Evolutionary conservation across 2,888 invertebrate genomes (phyloP), one percentile per base, ranked within the genome.

Genomic region (Drosophila sordidula): DNA sequence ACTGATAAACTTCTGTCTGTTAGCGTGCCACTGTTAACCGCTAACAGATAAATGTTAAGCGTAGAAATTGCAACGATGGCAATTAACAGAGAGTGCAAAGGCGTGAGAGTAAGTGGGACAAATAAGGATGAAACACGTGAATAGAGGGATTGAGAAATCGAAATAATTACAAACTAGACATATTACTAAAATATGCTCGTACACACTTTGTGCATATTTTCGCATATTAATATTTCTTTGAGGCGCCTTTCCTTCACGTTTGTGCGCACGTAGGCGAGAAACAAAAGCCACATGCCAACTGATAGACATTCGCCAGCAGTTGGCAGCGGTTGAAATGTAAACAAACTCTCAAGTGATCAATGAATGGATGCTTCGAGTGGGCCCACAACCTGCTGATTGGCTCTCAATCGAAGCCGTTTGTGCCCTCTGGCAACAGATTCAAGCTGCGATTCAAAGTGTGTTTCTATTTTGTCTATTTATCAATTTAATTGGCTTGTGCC

Each of bases 251-350:
- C 54, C 49, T 39, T 44, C 46, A 36, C 49, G 36, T 32, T 32
- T 61, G 54, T 42, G 34, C 49, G 62, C 56, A 45, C 41, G 58
- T 54, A 26, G 63, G 63, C 62, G 63, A 46, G 34, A 56, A 44
- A 71, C 72, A 75, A 61, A 61, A 70, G 71, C 76, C 67, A 75
- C 47, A 71, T 75, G 75, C 26, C 58, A 71, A 63, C 52, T 68
- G 63, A 68, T 50, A 56, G 77, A 76, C 55, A 58, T 49, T 76
- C 46, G 55, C 55, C 62, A 76, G 32, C 76, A 54, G 56, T 32
- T n/a, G 9, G 47, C 38, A 26, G 32, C 51, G 36, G 56, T 51
- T 58, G 47, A 72, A 63, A 64, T 76, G 75, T 76, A 76, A 75
- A 75, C 75, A 75, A 75, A 76, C 68, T 38, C 41, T 63, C 49